phyloP scores from a whole-genome alignment of 2,797 vertebrate species.

The Sphaeramia orbicularis region DNA sequence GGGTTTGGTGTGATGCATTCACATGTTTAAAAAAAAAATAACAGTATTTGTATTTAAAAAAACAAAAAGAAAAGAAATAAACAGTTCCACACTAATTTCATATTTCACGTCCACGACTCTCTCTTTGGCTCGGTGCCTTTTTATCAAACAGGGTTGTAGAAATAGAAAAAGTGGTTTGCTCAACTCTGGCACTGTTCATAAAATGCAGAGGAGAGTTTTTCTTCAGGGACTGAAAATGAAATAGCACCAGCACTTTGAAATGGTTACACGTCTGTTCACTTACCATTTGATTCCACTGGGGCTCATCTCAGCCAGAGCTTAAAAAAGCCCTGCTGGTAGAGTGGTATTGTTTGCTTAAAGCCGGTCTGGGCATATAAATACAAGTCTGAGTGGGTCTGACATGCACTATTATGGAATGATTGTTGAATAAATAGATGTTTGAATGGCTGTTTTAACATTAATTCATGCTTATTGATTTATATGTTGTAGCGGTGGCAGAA shows the following conservation, averaged over 20 bases:
- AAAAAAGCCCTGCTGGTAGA: constrained; percentile 31
- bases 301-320: constrained; percentile 48
- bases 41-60: constrained; percentile 62
- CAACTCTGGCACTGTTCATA: constrained; percentile 32
- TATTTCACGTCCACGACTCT: background rate
- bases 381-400: constrained; percentile 22
- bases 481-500: constrained; percentile 32
- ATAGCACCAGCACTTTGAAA: constrained; percentile 52
- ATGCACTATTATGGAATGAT: constrained; percentile 28
- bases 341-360: constrained; percentile 40
- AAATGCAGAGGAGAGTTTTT: constrained; percentile 28
- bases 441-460: constrained; percentile 31
- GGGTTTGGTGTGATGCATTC: constrained; percentile 46
- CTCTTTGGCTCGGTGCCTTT: background rate
- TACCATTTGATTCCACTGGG: constrained; percentile 50
- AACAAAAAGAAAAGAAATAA: constrained; percentile 48
- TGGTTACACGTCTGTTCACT: constrained; percentile 59
- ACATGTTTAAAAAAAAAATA: constrained; percentile 38
- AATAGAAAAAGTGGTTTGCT: constrained; percentile 20
- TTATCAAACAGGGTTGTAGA: background rate
- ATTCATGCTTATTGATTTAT: constrained; percentile 26
- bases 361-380: constrained; percentile 33
- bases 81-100: constrained; percentile 70
- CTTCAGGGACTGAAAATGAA: constrained; percentile 49
- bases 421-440: constrained; percentile 55